phyloP scores from a whole-genome alignment of 2,113 vertebrate species.

The Lanius ludovicianus region DNA sequence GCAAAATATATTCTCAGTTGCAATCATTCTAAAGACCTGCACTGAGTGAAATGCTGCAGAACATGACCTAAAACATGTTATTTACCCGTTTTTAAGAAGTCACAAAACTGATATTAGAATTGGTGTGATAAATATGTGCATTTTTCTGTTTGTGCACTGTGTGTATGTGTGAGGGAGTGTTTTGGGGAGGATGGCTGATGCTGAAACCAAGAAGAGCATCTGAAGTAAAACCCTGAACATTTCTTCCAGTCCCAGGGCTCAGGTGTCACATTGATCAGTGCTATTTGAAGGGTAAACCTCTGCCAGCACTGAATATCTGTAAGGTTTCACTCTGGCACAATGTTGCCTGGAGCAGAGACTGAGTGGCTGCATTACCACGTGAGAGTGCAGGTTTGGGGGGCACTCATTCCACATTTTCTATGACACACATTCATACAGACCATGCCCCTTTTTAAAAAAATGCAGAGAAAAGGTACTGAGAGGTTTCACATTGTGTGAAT shows the following conservation, averaged over 20 bases:
- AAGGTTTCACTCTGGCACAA: background rate
- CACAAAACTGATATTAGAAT: too few species aligned
- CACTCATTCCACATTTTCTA: background rate
- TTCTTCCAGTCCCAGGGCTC: background rate
- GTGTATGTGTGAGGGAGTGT: too few species aligned
- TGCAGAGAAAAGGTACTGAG: background rate
- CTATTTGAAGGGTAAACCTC: background rate
- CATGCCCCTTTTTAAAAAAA: background rate
- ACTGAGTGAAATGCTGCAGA: background rate
- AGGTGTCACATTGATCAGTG: background rate
- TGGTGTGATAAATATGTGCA: background rate
- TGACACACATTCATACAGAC: background rate
- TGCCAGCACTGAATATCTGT: background rate
- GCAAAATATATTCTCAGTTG: background rate
- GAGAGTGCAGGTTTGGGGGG: background rate
- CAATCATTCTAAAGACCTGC: background rate
- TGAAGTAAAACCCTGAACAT: background rate
- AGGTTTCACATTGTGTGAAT: conserved; percentile 59
- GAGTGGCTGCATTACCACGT: background rate
- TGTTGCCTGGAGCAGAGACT: background rate
- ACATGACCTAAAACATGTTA: background rate
- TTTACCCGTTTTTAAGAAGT: background rate
- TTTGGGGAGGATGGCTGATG: background rate
- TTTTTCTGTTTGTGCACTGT: background rate
- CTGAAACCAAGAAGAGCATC: background rate